Base-by-base conservation (phyloP, 53 echinoderm and acorn worm genomes). In the Henricia sp. region DNA sequence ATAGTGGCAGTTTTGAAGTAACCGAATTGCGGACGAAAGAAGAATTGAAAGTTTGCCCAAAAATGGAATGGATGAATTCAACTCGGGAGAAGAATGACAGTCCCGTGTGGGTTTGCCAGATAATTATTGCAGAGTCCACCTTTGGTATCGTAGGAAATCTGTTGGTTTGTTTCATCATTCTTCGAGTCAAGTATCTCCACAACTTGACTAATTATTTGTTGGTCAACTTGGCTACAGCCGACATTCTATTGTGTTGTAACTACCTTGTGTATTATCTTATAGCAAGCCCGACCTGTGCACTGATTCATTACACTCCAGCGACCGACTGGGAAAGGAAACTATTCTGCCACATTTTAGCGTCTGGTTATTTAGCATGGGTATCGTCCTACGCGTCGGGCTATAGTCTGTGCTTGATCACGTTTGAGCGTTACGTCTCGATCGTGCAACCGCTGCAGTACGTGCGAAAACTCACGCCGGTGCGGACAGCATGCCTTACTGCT, bases 171-270 rank as follows among this genome's bases (percentile, higher is more conserved):
- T 42, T 77, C 32, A 62, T 77, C 59, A 77, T 77, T 42, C 62
- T 77, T 17, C 60, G 77, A 3, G 43, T 59, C 42, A 58, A 58
- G 44, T 44, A 28, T 21, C 62, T 77, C 9, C 77, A 60, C 59
- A 77, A 27, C 41, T 43, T 42, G 30, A 77, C 77, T 8, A 77
- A 77, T 46, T 59, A 42, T 16, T 30, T 77, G 42, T 62, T 77
- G 77, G 77, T 59, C 40, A 59, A 77, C 32, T 37, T 77, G 59
- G 77, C 77, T 42, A 48, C 44, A 19, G 60, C 77, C 30, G 77
- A 77, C 12, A 77, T 60, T 29, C 33, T 60, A 16, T 27, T 60
- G 8, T 72, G 72, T 55, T 55, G n/a, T n/a, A n/a, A n/a, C n/a
- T 26, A 26, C 9, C 1, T 2, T 8, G 24, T 56, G 21, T 56